A percentile compares a stretch with the other conserved stretches of the same genome.
These are phyloP conservation scores for Irena cyanogastra DNA, from an alignment of 2,113 vertebrate genomes.

Conservation along the genomic window DNA sequence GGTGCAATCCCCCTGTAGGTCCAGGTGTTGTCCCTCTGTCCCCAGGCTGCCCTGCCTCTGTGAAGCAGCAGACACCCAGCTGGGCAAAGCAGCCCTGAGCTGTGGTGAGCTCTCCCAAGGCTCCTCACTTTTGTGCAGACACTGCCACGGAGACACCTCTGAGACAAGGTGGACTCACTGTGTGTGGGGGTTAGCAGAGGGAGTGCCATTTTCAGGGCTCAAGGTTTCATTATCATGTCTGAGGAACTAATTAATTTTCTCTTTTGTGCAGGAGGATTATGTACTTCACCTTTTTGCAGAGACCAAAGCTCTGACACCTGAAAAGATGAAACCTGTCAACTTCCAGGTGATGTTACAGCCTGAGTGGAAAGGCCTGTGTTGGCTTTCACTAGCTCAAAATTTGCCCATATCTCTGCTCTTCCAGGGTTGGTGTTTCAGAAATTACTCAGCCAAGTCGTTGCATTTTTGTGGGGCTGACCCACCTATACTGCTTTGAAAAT, in stretches of 20 bases:
- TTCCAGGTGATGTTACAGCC: neutral
- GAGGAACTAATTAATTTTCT: neutral
- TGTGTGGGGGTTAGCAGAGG: neutral
- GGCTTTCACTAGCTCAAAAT: neutral
- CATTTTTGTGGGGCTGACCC: neutral
- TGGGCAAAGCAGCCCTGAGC: neutral
- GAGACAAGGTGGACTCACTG: neutral
- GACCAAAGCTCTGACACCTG: neutral
- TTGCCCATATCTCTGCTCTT: neutral
- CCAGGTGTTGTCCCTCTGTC: neutral
- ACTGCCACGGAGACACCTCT: rapidly evolving
- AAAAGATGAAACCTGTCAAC: neutral
- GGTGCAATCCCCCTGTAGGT: neutral
- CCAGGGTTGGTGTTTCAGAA: neutral
- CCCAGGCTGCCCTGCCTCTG: neutral
- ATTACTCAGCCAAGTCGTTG: neutral
- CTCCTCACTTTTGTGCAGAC: neutral
- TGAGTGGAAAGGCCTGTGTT: neutral
- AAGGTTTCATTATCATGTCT: neutral
- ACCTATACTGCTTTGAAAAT: neutral
- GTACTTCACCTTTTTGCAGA: neutral
- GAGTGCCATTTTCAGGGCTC: neutral
- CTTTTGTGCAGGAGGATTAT: neutral
- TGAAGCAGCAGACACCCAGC: neutral
- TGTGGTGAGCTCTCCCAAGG: neutral